Conservation (phyloP, 2,797 vertebrate genomes). For the Phoeniculus purpureus region DNA sequence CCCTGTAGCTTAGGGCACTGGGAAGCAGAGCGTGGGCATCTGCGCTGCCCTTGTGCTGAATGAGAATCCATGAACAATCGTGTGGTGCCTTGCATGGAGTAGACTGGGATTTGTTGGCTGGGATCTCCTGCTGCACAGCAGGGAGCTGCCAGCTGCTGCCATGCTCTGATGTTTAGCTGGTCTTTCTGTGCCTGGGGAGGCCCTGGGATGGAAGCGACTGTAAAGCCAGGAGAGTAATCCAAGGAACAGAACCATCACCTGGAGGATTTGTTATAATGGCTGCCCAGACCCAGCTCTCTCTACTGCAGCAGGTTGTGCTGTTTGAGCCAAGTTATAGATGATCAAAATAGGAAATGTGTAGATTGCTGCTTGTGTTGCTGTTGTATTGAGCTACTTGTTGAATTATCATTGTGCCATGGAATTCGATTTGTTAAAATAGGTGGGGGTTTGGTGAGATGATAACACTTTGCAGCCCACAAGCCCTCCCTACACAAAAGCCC, state of each 20-base stretch:
- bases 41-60: fast-evolving
- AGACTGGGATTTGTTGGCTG: not conserved
- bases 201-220: not conserved
- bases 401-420: not conserved
- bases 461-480: not conserved
- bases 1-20: not conserved
- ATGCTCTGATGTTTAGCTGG: not conserved
- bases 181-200: not conserved
- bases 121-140: fast-evolving
- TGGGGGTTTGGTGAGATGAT: not conserved
- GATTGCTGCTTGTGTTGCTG: not conserved
- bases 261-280: not conserved
- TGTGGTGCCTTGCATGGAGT: fast-evolving
- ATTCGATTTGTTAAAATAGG: not conserved
- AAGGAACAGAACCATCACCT: not conserved
- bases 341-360: not conserved
- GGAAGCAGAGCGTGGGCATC: not conserved
- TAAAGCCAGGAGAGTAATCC: not conserved
- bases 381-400: not conserved
- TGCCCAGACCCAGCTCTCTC: not conserved
- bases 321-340: not conserved
- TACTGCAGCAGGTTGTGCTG: not conserved
- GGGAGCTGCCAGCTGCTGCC: not conserved
- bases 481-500: not conserved
- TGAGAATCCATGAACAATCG: fast-evolving